Evolutionary conservation across 2,113 vertebrate genomes (phyloP).

Genomic region (Hyla sarda): DNA sequence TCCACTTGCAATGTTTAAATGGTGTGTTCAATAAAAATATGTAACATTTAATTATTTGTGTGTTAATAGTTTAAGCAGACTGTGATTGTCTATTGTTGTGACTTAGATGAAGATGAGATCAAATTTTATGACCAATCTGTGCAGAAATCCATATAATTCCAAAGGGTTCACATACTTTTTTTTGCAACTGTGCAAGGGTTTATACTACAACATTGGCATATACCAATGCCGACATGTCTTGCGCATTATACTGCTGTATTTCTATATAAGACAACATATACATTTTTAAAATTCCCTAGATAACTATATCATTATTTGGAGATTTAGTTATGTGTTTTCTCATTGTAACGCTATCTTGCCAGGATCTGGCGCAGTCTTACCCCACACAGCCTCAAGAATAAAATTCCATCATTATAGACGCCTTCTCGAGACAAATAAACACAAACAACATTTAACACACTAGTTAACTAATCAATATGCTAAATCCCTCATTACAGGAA

Average conservation of each 20-base stretch:
- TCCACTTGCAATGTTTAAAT: too few species aligned
- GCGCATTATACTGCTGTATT: background rate
- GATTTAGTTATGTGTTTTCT: background rate
- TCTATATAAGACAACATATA: background rate
- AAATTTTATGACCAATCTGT: too few species aligned
- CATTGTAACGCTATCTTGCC: background rate
- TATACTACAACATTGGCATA: background rate
- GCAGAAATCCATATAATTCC: too few species aligned
- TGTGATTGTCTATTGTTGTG: too few species aligned
- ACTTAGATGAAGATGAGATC: too few species aligned
- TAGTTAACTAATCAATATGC: conserved; percentile 39
- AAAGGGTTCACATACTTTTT: too few species aligned
- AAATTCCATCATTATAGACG: background rate
- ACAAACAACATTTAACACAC: conserved; percentile 32
- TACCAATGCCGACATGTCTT: background rate
- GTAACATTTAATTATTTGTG: too few species aligned
- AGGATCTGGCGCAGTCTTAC: background rate
- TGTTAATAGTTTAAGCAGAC: too few species aligned
- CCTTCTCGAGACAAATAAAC: background rate
- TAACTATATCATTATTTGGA: background rate
- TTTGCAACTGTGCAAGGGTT: too few species aligned
- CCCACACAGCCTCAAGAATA: background rate
- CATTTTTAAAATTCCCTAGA: background rate
- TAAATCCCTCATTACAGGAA: conserved; percentile 32
- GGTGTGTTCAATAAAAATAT: too few species aligned